Evolutionary conservation across 2,113 vertebrate genomes (phyloP).

Genomic region (Campylorhamphus procurvoides): DNA sequence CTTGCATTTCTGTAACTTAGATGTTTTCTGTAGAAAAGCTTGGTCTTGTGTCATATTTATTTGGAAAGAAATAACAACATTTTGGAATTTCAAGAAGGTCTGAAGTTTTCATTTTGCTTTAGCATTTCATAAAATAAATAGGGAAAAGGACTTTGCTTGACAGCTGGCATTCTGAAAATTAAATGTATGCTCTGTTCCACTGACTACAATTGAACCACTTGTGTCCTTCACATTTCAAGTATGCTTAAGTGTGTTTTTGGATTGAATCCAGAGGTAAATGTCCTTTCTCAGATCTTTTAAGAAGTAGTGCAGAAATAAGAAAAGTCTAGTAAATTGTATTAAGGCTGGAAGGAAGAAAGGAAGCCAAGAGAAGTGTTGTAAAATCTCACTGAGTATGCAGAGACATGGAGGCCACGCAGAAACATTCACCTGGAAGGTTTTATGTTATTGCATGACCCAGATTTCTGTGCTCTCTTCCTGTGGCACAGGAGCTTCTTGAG

Average conservation of each 20-base stretch:
- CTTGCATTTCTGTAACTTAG: not conserved
- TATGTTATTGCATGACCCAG: not conserved
- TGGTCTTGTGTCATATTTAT: not conserved
- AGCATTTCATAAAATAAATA: not conserved
- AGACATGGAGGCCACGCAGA: not conserved
- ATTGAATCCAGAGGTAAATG: not conserved
- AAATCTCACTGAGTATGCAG: not conserved
- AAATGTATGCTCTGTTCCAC: not conserved
- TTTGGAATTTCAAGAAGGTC: not conserved
- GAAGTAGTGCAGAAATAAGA: not conserved
- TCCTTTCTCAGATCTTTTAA: not conserved
- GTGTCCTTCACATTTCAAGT: conserved; percentile 6
- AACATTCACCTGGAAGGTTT: not conserved
- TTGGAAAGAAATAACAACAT: not conserved
- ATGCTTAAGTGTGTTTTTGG: not conserved
- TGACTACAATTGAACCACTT: not conserved
- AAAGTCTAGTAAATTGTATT: conserved; percentile 6
- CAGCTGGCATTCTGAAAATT: not conserved
- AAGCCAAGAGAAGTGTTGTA: not conserved
- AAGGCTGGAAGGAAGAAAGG: not conserved
- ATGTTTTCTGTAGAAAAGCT: not conserved
- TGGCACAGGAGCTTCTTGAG: not conserved
- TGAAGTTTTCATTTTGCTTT: not conserved
- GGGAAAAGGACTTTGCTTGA: not conserved
- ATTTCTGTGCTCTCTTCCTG: not conserved